Evolutionary conservation across 2,113 vertebrate species (phyloP).

Genomic region (Raphicerus campestris): DNA sequence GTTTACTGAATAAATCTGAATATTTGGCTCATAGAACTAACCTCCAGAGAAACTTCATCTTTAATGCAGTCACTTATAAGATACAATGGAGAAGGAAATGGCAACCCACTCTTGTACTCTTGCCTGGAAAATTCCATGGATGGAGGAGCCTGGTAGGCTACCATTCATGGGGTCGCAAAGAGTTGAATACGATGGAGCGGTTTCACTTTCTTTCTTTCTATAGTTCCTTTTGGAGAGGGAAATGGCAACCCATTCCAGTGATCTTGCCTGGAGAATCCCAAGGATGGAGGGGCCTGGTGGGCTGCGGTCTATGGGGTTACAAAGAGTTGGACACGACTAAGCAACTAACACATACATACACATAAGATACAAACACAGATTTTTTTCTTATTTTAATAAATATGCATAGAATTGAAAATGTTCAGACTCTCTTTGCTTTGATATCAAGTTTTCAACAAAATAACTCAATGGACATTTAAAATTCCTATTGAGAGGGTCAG

Average conservation of each 20-base stretch:
- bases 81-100: background rate
- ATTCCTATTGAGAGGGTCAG: background rate
- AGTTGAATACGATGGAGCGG: accelerated
- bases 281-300: background rate
- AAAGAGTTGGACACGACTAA: background rate
- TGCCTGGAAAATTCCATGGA: background rate
- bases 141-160: background rate
- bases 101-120: background rate
- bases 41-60: constrained; percentile 38
- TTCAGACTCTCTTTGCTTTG: background rate
- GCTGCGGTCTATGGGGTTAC: background rate
- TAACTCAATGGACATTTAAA: constrained; percentile 23
- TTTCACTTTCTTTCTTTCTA: background rate
- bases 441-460: constrained; percentile 39
- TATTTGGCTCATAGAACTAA: constrained; percentile 40
- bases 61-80: background rate
- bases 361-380: background rate
- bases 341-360: background rate
- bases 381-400: constrained; percentile 21
- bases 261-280: background rate
- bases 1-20: constrained; percentile 40
- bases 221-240: background rate
- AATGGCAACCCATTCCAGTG: background rate
- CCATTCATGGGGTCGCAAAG: background rate
- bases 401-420: constrained; percentile 1